Percentiles rank a stretch among this genome's conserved stretches.
Conservation (phyloP, 2,888 invertebrate genomes). For the Augiades crinisus region DNA sequence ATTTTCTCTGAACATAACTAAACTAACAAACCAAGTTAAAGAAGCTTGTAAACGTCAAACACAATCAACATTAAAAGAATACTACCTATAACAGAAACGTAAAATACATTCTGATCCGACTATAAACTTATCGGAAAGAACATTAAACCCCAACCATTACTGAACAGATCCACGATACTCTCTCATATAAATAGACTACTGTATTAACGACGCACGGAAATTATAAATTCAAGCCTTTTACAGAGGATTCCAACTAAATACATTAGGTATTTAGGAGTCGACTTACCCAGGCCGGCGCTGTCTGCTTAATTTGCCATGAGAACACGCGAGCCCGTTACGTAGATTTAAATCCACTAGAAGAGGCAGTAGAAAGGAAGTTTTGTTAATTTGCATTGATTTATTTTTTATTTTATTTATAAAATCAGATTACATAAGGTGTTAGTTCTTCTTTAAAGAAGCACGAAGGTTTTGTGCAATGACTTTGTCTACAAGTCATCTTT, state of each 20-base stretch:
- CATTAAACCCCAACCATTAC: background rate
- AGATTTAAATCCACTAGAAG: constrained; percentile 8
- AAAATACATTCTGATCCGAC: background rate
- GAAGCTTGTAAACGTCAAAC: no score
- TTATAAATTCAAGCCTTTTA: constrained; percentile 54
- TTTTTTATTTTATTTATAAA: no score
- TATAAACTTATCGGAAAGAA: background rate
- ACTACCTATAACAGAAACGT: no score
- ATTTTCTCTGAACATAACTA: no score
- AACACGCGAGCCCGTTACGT: constrained; percentile 49
- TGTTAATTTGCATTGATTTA: no score
- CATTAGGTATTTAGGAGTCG: constrained; percentile 58
- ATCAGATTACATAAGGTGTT: no score
- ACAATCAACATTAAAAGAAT: no score
- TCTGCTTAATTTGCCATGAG: constrained; percentile 66
- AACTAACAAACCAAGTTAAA: no score
- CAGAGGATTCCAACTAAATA: constrained; percentile 52
- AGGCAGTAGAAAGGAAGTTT: no score
- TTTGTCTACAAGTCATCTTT: no score
- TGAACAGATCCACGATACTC: background rate
- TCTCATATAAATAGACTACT: constrained; percentile 12
- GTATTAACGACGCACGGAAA: constrained; percentile 38
- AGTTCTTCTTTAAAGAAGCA: no score
- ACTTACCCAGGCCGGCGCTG: constrained; percentile 46
- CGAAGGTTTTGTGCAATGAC: no score